Evolutionary conservation across 2,797 vertebrate genomes (phyloP), one percentile per base, ranked within the genome.

Genomic region (Phalanger gymnotis): DNA sequence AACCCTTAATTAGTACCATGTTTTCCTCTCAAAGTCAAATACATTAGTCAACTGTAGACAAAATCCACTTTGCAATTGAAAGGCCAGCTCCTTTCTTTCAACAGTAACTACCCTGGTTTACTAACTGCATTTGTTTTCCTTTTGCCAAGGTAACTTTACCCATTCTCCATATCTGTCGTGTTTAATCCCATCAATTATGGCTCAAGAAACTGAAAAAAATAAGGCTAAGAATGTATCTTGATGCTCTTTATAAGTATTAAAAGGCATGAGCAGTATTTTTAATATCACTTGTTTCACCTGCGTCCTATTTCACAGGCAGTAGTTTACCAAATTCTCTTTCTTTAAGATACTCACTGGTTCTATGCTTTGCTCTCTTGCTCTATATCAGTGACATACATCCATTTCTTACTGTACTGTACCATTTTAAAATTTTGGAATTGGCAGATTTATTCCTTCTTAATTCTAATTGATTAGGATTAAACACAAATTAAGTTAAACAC

Each of bases 21-120:
- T 97, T 98, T 98, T 98, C 91, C 95, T 96, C 96, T 95, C 96
- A 96, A 96, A 97, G 97, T 98, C 95, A 98, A 95, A 96, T 91
- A 92, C 97, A 97, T 98, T 97, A 96, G 96, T 97, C 94, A 97
- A 94, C 66, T 53, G 95, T 92, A 97, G 94, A 96, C 55, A 97
- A 98, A 98, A 97, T 96, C 97, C 91, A 90, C 95, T 98, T 97
- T 98, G 95, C 96, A 97, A 61, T 91, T 96, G 94, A 97, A 97
- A 97, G 94, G 57, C 61, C 89, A 90, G 94, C 91, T 53, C 93
- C 1, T 98, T 98, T 95, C 95, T 98, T 97, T 98, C 95, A 98
- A 91, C 96, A 94, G 54, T 93, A 96, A 52, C 97, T 97, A 27
- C 92, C 54, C 25, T 2, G 94, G 97, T 94, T 96, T 97, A 96